Base-by-base conservation (phyloP, 2,888 invertebrate genomes). In the Synanthedon formicaeformis region DNA sequence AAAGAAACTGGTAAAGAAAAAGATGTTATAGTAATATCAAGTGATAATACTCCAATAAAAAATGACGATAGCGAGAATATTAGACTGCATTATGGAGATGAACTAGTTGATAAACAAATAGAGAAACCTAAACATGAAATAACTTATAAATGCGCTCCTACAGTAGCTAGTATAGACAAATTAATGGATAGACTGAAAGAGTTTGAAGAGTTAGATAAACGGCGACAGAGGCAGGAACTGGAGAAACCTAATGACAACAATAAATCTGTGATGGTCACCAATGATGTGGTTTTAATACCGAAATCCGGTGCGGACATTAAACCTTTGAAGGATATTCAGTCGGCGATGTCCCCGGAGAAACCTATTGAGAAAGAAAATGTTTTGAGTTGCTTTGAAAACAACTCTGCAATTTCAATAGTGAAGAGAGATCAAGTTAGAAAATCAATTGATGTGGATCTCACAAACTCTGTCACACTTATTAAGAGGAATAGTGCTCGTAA, bases 321-420 rank as follows among this genome's bases (percentile, higher is more conserved):
- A 62, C 80, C 77, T 8, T 57, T 88, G 11, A 88, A 86, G 68
- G 86, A 87, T 56, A 78, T 86, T 40, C 88, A 88, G 56, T 73
- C 86, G 13, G 78, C 79, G 10, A 75, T 78, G 54, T 80, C 85
- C 6, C 85, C 85, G n/a, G 87, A 85, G 57, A 80, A 67, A 62
- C 66, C 79, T 45, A 66, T 85, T 27, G 81, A 86, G 63, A 88
- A 88, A 57, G 88, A 87, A 59, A 88, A 85, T 63, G 76, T 88
- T 16, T 64, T 88, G 40, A 88, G 86, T 61, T 87, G 87, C 60
- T 88, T 88, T 59, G 88, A 88, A 67, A 88, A 88, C 58, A 88
- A 88, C 64, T 85, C 88, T 1, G 87, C 88, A 40, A 88, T 88
- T 60, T 88, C 88, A 53, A 86, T 88, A 64, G 79, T 88, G 10